These are phyloP conservation scores for Beroe ovata DNA, from an alignment of 37 sponge, comb jelly and placozoan genomes.

Conservation along the genomic window DNA sequence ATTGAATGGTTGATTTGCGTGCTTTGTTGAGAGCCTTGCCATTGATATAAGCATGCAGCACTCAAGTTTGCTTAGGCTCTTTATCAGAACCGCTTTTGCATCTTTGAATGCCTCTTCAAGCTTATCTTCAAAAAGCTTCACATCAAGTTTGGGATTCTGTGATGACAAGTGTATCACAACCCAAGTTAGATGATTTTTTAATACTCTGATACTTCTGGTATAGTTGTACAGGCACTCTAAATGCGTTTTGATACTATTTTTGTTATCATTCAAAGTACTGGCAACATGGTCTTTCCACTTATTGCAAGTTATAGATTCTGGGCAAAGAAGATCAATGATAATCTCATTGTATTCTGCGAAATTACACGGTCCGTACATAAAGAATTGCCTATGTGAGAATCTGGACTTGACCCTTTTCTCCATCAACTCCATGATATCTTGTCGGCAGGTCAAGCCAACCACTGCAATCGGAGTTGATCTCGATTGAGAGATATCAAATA, in stretches of 20 bases:
- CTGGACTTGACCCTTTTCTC: conserved; percentile 95
- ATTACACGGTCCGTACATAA: conserved; percentile 70
- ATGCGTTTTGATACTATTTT: background rate
- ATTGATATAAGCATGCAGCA: conserved; percentile 78
- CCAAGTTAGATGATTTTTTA: conserved; percentile 24
- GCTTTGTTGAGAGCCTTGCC: conserved; percentile 71
- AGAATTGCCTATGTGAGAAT: conserved; percentile 83
- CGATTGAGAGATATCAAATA: conserved; percentile 83
- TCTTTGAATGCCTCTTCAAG: conserved; percentile 54
- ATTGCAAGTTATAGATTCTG: background rate
- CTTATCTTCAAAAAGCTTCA: conserved; percentile 67
- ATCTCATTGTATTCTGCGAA: conserved; percentile 75
- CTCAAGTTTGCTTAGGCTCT: conserved; percentile 77
- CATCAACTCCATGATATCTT: conserved; percentile 88
- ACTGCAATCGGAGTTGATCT: conserved; percentile 79
- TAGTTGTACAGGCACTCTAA: conserved; percentile 47
- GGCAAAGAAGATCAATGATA: conserved; percentile 69
- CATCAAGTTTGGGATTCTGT: conserved; percentile 19
- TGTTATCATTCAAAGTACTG: conserved; percentile 67
- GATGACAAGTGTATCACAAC: conserved; percentile 66
- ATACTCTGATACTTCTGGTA: conserved; percentile 20
- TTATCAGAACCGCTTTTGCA: conserved; percentile 37
- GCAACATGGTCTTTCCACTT: background rate
- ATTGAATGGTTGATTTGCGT: conserved; percentile 74
- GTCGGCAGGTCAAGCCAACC: conserved; percentile 78